Conservation (phyloP, 1,140 invertebrate species). For the Zaprionus capensis region DNA sequence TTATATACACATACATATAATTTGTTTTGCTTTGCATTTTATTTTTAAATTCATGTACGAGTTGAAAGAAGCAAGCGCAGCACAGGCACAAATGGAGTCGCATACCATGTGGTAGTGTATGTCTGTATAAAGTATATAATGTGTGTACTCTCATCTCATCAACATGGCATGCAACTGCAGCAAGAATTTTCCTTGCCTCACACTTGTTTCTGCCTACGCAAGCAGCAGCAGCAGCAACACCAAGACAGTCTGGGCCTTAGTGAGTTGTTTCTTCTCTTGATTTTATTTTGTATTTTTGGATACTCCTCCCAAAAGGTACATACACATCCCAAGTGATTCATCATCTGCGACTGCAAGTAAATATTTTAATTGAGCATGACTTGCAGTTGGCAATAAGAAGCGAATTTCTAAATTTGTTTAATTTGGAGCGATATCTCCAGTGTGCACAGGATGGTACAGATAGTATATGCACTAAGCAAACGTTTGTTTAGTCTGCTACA, state of each 20-base stretch:
- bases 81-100: constrained; percentile 16
- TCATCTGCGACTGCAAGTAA: constrained; percentile 29
- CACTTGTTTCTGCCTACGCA: constrained; percentile 30
- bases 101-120: constrained; percentile 38
- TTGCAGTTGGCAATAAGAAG: constrained; percentile 16
- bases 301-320: constrained; percentile 19
- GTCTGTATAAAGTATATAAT: neutral
- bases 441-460: neutral
- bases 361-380: constrained; percentile 35
- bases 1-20: constrained; percentile 46
- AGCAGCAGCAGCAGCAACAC: constrained; percentile 12
- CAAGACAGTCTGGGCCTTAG: constrained; percentile 7
- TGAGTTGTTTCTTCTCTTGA: constrained; percentile 23
- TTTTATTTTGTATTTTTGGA: constrained; percentile 3
- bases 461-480: neutral
- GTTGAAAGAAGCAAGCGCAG: constrained; percentile 11
- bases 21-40: constrained; percentile 56
- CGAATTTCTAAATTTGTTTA: neutral
- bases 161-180: neutral
- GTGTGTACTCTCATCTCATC: neutral
- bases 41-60: constrained; percentile 49
- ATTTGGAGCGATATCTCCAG: constrained; percentile 3
- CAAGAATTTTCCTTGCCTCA: constrained; percentile 9
- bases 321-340: constrained; percentile 43
- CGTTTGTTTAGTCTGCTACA: neutral